Base-by-base conservation (phyloP, 2,888 invertebrate species). In the Cosmia trapezina region DNA sequence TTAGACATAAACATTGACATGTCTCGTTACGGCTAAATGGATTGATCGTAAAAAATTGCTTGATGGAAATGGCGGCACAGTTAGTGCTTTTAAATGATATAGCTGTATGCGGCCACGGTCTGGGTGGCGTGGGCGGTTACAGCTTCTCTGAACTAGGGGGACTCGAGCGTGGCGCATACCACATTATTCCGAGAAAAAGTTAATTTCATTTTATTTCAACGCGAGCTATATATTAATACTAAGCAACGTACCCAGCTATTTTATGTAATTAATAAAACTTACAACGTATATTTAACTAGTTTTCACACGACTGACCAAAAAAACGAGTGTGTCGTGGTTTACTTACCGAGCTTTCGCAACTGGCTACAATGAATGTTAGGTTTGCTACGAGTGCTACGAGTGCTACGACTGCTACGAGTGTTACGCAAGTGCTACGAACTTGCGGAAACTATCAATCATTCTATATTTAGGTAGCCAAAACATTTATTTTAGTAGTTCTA, bases 161-260 rank as follows among this genome's bases (percentile, higher is more conserved):
- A 87, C 84, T 81, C 81, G 82, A 82, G 82, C 84, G 80, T 80
- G 83, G 84, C 73, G 72, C 76, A 81, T 86, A 85, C 81, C 78
- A 78, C 89, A 78, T 79, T 81, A 83, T 93, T 91, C 91, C 85
- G 73, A 87, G 92, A 91, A 94, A 91, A 89, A 85, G 88, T 89
- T 88, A 90, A 91, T 91, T 89, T 83, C 78, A 87, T 89, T 91
- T 90, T 87, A 90, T 90, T 87, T 84, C 70, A 83, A 84, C 84
- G 70, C 65, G 72, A 69, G 73, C 76, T 68, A 60, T 72, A 67
- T 69, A 80, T 83, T 83, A 62, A 61, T 70, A 73, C 73, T 80
- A 75, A 76, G 56, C 54, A 60, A 22, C 6, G 4, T 65, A 68
- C 43, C 19, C 61, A 62, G 43, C 14, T 63, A 70, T 65, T 81